phyloP scores from a whole-genome alignment of 2,888 invertebrate genomes.

The Liopterus haemorrhoidalis region DNA sequence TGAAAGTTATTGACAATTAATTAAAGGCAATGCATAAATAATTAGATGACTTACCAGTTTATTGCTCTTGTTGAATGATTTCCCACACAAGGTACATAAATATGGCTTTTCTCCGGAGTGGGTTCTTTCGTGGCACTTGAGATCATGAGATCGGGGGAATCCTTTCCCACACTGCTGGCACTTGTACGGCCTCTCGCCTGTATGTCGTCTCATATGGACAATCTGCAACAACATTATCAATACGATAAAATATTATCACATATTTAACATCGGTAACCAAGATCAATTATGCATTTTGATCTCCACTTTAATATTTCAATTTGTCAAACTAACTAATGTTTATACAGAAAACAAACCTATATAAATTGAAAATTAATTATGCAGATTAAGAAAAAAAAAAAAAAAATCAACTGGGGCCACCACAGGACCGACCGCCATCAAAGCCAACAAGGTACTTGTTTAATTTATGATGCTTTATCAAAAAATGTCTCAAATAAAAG shows the following conservation, averaged over 20 bases:
- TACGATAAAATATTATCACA: slow-evolving; percentile 16
- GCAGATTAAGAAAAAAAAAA: neutral
- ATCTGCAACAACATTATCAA: slow-evolving; percentile 38
- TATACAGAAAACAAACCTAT: neutral
- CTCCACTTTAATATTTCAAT: too few species aligned
- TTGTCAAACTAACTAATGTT: too few species aligned
- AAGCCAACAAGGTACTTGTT: too few species aligned
- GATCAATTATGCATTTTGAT: too few species aligned
- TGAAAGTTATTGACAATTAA: neutral
- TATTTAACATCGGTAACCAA: too few species aligned
- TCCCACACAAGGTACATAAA: slow-evolving; percentile 45
- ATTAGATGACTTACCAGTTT: slow-evolving; percentile 45
- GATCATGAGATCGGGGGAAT: slow-evolving; percentile 46
- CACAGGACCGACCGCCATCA: too few species aligned
- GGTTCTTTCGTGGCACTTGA: slow-evolving; percentile 47
- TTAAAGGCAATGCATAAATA: neutral
- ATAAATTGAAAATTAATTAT: neutral
- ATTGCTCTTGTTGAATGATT: slow-evolving; percentile 47
- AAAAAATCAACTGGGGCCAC: too few species aligned
- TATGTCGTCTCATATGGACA: slow-evolving; percentile 46
- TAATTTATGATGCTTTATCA: too few species aligned
- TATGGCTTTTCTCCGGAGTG: slow-evolving; percentile 47
- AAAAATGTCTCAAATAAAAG: too few species aligned
- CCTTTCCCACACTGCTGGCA: slow-evolving; percentile 45
- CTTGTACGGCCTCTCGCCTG: slow-evolving; percentile 46